phyloP scores from a whole-genome alignment of 2,888 invertebrate genomes.

The Tipula lateralis region DNA sequence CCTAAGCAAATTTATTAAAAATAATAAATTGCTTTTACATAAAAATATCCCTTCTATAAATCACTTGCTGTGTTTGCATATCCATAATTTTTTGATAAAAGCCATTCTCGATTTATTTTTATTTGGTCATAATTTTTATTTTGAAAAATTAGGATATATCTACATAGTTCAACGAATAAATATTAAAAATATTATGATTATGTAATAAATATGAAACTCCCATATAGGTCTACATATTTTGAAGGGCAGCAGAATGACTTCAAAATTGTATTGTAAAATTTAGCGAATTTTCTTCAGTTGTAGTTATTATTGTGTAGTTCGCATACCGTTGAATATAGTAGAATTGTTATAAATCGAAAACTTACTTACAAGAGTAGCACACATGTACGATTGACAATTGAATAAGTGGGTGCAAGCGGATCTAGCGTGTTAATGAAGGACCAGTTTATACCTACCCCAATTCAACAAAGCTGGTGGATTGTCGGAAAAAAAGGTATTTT shows the following conservation, averaged over 20 bases:
- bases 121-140: not conserved
- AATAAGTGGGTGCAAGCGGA: too few species aligned
- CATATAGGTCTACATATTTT: not conserved
- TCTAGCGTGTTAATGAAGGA: too few species aligned
- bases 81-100: not conserved
- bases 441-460: too few species aligned
- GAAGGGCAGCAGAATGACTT: not conserved
- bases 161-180: not conserved
- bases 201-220: not conserved
- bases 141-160: not conserved
- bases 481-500: too few species aligned
- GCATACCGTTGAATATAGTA: too few species aligned
- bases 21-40: slow-evolving; percentile 6
- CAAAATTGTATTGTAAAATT: not conserved
- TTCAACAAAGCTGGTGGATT: too few species aligned
- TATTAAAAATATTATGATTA: not conserved
- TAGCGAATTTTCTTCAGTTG: too few species aligned
- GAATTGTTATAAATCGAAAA: too few species aligned
- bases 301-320: too few species aligned
- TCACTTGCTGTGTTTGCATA: not conserved
- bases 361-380: too few species aligned
- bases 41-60: not conserved
- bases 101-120: not conserved
- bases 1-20: slow-evolving; percentile 3
- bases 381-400: too few species aligned